These are phyloP conservation scores for Orthosia gothica DNA, from an alignment of 2,888 invertebrate species.

Conservation along the genomic window DNA sequence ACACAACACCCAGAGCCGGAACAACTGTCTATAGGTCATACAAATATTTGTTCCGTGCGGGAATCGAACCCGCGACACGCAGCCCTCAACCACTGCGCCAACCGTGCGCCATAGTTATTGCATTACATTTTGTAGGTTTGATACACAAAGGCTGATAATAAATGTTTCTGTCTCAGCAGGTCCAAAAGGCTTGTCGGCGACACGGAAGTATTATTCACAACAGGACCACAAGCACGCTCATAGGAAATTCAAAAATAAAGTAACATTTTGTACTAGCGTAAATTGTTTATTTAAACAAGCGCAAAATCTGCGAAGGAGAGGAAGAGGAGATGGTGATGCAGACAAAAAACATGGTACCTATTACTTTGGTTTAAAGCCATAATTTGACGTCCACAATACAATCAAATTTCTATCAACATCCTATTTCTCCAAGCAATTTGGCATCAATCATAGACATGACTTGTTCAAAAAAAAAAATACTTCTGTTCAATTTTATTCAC, in stretches of 20 bases:
- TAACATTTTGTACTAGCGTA: conserved; percentile 42
- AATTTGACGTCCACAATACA: background rate
- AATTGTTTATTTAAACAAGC: conserved; percentile 19
- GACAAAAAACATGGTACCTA: conserved; percentile 23
- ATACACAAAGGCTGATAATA: background rate
- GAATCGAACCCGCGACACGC: no score
- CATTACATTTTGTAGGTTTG: background rate
- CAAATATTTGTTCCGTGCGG: no score
- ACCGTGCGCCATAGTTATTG: background rate
- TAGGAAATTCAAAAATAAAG: conserved; percentile 28
- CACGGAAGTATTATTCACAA: conserved; percentile 26
- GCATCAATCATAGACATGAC: background rate
- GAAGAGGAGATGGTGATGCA: conserved; percentile 36
- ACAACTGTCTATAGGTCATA: no score
- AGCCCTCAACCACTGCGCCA: no score
- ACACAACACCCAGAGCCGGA: no score
- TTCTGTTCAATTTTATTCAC: background rate
- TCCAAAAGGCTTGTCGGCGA: conserved; percentile 11
- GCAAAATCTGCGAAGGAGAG: background rate
- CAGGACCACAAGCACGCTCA: conserved; percentile 8
- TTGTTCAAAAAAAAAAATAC: background rate
- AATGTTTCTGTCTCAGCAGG: background rate
- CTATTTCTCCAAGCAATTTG: background rate
- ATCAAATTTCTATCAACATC: background rate
- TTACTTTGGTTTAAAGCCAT: background rate